Conservation (phyloP, 2,113 vertebrate genomes). For the Micronisus gabar region DNA sequence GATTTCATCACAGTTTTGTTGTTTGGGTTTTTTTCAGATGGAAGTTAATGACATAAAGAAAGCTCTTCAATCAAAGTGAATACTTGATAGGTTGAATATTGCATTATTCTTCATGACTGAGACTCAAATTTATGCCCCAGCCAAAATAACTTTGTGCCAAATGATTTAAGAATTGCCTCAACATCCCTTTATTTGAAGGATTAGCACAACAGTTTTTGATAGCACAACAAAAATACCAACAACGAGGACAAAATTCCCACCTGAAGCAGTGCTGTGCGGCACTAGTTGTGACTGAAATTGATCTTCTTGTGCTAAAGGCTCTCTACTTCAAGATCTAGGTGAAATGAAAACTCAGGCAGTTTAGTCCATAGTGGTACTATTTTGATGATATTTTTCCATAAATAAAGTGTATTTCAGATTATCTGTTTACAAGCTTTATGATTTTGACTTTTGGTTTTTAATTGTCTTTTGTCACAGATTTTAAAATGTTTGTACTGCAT, state of each 20-base stretch:
- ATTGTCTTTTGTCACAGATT: constrained; percentile 78
- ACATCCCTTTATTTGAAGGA: constrained; percentile 72
- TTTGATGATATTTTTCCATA: constrained; percentile 86
- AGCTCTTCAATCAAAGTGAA: constrained; percentile 91
- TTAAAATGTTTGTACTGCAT: constrained; percentile 76
- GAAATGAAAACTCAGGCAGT: constrained; percentile 82
- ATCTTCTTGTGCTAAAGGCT: constrained; percentile 80
- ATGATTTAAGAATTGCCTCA: constrained; percentile 83
- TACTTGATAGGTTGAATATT: constrained; percentile 67
- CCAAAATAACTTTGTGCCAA: constrained; percentile 95
- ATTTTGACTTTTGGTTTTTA: constrained; percentile 81
- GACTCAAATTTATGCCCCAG: constrained; percentile 78
- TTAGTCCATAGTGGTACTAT: constrained; percentile 89
- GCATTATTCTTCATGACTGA: constrained; percentile 73
- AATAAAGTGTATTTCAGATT: constrained; percentile 84
- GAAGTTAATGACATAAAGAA: constrained; percentile 98
- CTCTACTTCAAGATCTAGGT: constrained; percentile 76
- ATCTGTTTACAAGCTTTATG: constrained; percentile 86
- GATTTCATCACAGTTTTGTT: not conserved
- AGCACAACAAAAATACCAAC: constrained; percentile 79
- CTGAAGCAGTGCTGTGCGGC: constrained; percentile 57
- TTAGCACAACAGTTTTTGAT: constrained; percentile 80
- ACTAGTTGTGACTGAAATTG: constrained; percentile 74
- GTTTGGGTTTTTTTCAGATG: constrained; percentile 75
- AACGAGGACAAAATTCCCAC: constrained; percentile 61